These are phyloP conservation scores for Ophthalmotilapia sp. DNA, from an alignment of 2,113 vertebrate species.

Conservation along the genomic window DNA sequence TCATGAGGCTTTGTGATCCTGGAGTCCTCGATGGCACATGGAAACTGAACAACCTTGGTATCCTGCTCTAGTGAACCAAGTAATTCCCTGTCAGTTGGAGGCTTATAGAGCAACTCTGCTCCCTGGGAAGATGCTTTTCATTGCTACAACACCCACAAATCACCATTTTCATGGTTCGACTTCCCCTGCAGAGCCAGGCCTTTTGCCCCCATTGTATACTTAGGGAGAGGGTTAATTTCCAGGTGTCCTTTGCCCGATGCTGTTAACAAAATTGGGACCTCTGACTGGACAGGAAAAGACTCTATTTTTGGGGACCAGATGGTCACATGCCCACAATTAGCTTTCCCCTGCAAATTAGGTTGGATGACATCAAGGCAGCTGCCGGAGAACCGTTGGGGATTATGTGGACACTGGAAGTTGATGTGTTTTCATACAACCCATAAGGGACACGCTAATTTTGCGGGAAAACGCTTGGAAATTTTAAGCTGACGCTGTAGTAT, in stretches of 20 bases:
- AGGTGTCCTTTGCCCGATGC: conserved; percentile 49
- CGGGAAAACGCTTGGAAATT: not conserved
- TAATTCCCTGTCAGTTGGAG: conserved; percentile 60
- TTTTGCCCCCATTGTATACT: conserved; percentile 24
- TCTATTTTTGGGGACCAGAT: conserved; percentile 66
- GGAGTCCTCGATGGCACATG: conserved; percentile 23
- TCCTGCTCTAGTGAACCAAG: conserved; percentile 60
- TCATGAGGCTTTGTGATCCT: conserved; percentile 9
- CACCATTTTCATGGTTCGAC: conserved; percentile 55
- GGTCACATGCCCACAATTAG: conserved; percentile 69
- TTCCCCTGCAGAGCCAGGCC: conserved; percentile 23
- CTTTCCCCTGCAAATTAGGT: conserved; percentile 56
- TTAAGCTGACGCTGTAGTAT: not conserved
- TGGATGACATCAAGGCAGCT: conserved; percentile 59
- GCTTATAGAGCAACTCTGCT: conserved; percentile 8
- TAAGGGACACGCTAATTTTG: not conserved
- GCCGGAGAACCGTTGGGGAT: conserved; percentile 21
- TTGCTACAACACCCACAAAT: conserved; percentile 59
- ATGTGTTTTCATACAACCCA: conserved; percentile 10
- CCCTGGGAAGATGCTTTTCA: conserved; percentile 50
- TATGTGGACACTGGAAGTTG: not conserved
- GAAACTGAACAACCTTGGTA: conserved; percentile 29
- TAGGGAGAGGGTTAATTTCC: conserved; percentile 47
- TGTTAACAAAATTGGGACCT: conserved; percentile 67
- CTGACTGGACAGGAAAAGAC: conserved; percentile 57